Conservation (phyloP, 2,797 vertebrate genomes). For the Channallabes apus region DNA sequence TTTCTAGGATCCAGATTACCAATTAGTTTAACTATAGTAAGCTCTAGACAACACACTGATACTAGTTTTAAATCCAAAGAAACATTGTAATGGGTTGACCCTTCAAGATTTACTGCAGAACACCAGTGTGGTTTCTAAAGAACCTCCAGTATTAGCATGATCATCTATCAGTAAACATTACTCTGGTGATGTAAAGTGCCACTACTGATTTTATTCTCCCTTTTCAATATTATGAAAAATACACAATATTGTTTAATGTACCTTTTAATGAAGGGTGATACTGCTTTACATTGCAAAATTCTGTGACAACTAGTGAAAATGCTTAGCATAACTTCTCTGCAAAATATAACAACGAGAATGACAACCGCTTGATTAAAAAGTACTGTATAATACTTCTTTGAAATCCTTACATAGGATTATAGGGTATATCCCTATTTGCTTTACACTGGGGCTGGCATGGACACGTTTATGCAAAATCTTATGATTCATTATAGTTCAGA, state of each 20-base stretch:
- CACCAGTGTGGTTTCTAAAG: constrained; percentile 4
- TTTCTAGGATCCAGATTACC: not conserved
- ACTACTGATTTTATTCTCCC: not conserved
- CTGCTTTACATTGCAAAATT: not conserved
- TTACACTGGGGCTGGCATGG: not conserved
- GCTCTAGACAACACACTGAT: not conserved
- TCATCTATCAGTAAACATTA: not conserved
- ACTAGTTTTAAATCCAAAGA: not conserved
- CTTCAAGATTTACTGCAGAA: constrained; percentile 5
- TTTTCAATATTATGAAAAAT: not conserved
- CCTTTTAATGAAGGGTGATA: not conserved
- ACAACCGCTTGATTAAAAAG: not conserved
- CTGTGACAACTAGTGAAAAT: not conserved
- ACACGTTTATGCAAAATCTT: not conserved
- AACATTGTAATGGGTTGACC: constrained; percentile 2
- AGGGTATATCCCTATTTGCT: not conserved
- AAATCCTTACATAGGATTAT: not conserved
- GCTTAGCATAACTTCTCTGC: not conserved
- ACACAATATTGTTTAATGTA: not conserved
- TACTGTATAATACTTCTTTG: not conserved
- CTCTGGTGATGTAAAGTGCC: not conserved
- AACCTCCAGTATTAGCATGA: not conserved
- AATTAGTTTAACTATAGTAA: not conserved
- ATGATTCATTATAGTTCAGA: not conserved
- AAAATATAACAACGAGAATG: not conserved